phyloP scores from a whole-genome alignment of 2,113 vertebrate genomes.

The Monarcha castaneiventris region DNA sequence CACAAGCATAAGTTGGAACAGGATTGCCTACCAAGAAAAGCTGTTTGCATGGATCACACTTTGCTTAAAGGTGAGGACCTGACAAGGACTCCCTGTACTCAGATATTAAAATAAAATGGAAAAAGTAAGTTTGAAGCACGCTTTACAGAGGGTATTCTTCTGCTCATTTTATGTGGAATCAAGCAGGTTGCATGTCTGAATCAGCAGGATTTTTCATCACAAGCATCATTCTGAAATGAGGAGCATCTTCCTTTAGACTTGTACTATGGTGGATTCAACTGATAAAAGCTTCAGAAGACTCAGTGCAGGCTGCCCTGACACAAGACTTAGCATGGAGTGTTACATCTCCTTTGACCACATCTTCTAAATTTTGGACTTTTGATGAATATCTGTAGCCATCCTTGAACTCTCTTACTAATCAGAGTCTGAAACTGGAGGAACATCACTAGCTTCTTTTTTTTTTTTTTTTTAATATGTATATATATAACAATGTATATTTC shows the following conservation, averaged over 20 bases:
- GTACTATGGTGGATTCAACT: neutral
- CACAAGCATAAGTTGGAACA: neutral
- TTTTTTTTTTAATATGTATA: too few species aligned
- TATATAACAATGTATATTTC: neutral
- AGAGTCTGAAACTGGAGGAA: neutral
- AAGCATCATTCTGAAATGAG: neutral
- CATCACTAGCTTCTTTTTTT: neutral
- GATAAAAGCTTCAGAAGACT: neutral
- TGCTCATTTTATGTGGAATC: neutral
- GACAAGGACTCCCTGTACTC: neutral
- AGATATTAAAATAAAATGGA: neutral
- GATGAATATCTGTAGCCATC: neutral
- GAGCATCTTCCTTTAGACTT: neutral
- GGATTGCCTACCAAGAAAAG: neutral
- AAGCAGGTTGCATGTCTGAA: neutral
- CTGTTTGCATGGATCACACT: neutral
- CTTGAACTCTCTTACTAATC: neutral
- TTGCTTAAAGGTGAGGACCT: neutral
- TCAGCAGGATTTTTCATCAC: neutral
- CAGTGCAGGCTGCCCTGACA: neutral
- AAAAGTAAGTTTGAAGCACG: neutral
- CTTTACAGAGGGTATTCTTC: neutral
- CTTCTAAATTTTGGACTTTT: neutral
- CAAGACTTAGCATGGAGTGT: neutral
- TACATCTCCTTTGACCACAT: neutral